Evolutionary conservation across 2,888 invertebrate genomes (phyloP).

Genomic region (Heliconius ismenius): DNA sequence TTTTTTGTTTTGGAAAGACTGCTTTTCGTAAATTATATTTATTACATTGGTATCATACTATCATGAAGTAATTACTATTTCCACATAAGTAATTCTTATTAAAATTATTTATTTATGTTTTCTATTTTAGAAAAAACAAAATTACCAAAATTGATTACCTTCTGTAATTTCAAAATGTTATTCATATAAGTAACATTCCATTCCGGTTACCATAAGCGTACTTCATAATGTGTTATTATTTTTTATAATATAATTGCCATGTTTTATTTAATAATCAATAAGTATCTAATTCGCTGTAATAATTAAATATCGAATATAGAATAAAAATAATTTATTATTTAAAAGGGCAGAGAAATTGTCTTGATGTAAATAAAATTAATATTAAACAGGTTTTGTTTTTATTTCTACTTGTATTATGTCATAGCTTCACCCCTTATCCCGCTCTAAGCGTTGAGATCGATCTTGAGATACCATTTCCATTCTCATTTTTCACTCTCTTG

Average conservation of each 20-base stretch:
- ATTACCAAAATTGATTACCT: not conserved
- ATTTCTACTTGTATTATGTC: not conserved
- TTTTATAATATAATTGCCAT: slow-evolving; percentile 12
- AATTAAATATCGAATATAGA: not conserved
- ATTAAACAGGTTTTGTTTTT: not conserved
- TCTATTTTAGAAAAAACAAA: not conserved
- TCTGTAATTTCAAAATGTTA: not conserved
- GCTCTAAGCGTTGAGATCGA: not conserved
- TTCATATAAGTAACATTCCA: not conserved
- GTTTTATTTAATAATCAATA: not conserved
- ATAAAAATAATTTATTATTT: slow-evolving; percentile 4
- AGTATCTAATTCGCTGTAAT: not conserved
- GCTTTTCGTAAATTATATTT: not conserved
- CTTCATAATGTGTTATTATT: not conserved
- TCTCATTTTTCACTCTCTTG: too few relatives aligned
- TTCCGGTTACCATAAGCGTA: not conserved
- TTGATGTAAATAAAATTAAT: slow-evolving; percentile 10
- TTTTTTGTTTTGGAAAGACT: not conserved
- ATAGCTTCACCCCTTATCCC: not conserved
- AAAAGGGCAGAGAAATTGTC: not conserved
- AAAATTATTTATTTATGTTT: slow-evolving; percentile 6
- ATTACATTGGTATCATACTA: slow-evolving; percentile 32
- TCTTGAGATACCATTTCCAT: too few relatives aligned
- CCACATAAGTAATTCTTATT: not conserved
- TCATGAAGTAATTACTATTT: slow-evolving; percentile 39